Evolutionary conservation across 2,888 invertebrate species (phyloP).

Genomic region (Phaedon cochleariae): DNA sequence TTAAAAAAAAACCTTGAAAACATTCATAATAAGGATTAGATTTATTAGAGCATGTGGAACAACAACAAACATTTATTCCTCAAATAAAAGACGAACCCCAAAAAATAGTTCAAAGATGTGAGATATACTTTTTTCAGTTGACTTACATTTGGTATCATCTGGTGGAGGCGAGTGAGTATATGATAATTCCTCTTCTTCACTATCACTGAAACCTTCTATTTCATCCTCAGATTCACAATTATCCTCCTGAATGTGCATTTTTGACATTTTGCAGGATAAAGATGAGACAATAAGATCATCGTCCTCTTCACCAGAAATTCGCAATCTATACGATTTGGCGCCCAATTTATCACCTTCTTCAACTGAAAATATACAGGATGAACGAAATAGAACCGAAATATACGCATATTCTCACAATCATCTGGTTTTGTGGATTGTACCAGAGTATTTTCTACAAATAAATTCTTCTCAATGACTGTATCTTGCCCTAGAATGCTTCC

Average conservation of each 20-base stretch:
- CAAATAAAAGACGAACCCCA: too few species aligned
- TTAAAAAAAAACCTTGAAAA: too few species aligned
- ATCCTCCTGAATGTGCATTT: slow-evolving; percentile 46
- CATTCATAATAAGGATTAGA: too few species aligned
- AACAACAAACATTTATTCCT: too few species aligned
- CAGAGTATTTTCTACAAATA: slow-evolving; percentile 51
- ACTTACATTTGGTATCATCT: slow-evolving; percentile 82
- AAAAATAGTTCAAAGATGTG: too few species aligned
- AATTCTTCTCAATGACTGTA: slow-evolving; percentile 54
- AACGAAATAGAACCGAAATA: not conserved
- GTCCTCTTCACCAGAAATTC: slow-evolving; percentile 57
- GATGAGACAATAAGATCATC: slow-evolving; percentile 63
- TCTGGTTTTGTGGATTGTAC: slow-evolving; percentile 55
- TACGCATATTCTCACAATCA: slow-evolving; percentile 44
- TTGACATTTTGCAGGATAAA: slow-evolving; percentile 49
- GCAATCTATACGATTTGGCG: slow-evolving; percentile 55
- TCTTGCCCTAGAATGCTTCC: slow-evolving; percentile 72
- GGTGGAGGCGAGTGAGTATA: slow-evolving; percentile 71
- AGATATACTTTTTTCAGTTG: too few species aligned
- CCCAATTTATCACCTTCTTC: slow-evolving; percentile 53
- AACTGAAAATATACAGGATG: slow-evolving; percentile 34
- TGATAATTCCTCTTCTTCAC: slow-evolving; percentile 67
- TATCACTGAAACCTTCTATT: slow-evolving; percentile 67
- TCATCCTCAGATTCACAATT: slow-evolving; percentile 46
- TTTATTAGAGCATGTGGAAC: too few species aligned